These are phyloP conservation scores for Lacanobia wlatinum DNA, from an alignment of 2,888 invertebrate species.

Conservation along the genomic window DNA sequence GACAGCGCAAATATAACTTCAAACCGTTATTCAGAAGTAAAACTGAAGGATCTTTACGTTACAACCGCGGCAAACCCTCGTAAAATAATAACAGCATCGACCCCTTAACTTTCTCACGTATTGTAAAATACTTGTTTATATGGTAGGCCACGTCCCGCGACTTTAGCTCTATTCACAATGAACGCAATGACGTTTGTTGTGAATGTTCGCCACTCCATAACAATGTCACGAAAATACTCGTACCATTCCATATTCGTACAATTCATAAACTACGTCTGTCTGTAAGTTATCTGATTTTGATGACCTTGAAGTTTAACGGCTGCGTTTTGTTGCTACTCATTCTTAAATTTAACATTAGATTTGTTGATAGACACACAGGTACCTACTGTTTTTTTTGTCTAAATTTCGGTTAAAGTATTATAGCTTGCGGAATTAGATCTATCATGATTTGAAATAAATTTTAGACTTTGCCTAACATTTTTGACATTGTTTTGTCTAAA, in stretches of 20 bases:
- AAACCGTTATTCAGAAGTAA: conserved; percentile 48
- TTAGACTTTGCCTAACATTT: not conserved
- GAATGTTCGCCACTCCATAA: conserved; percentile 55
- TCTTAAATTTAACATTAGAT: conserved; percentile 38
- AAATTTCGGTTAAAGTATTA: conserved; percentile 7
- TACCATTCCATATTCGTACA: conserved; percentile 67
- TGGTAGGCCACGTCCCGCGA: conserved; percentile 66
- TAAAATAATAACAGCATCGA: conserved; percentile 73
- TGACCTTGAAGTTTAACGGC: conserved; percentile 64
- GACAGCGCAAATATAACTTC: not conserved
- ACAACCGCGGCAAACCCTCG: conserved; percentile 71
- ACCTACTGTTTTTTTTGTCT: conserved; percentile 1
- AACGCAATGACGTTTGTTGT: conserved; percentile 52
- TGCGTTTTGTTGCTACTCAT: conserved; percentile 34
- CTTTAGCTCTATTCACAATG: conserved; percentile 71
- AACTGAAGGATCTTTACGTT: conserved; percentile 41
- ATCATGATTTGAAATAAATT: not conserved
- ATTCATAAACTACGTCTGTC: conserved; percentile 53
- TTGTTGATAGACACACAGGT: not conserved
- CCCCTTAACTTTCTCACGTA: conserved; percentile 74
- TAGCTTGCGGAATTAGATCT: not conserved
- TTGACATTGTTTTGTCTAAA: not conserved
- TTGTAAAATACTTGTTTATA: conserved; percentile 69
- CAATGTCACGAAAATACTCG: conserved; percentile 65
- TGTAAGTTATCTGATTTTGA: conserved; percentile 60